phyloP scores from a whole-genome alignment of 2,113 vertebrate species.

The Dipodomys ordii region DNA sequence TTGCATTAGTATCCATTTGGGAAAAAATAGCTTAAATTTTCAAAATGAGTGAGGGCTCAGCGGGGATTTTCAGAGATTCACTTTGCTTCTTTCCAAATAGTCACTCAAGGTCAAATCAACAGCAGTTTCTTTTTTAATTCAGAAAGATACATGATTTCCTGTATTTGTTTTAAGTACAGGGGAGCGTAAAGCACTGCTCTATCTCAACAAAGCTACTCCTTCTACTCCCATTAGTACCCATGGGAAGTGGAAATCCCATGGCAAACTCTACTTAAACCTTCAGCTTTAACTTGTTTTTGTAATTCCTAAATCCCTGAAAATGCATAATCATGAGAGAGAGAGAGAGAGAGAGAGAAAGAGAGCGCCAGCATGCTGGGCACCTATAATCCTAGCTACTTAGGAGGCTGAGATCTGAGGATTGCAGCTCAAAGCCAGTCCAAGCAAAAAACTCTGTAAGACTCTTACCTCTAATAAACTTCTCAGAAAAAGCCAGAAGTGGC shows the following conservation, averaged over 20 bases:
- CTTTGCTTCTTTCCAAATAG: background rate
- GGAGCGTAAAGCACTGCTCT: background rate
- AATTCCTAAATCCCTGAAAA: constrained; percentile 25
- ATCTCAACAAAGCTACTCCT: background rate
- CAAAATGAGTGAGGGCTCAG: background rate
- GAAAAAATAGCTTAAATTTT: background rate
- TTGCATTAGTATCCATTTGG: background rate
- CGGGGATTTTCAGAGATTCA: background rate
- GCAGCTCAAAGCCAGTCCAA: too few species aligned
- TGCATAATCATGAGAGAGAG: background rate
- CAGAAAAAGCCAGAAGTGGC: too few species aligned
- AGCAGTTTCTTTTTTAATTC: constrained; percentile 23
- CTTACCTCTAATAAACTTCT: too few species aligned
- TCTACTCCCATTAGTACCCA: background rate
- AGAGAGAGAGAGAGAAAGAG: too few species aligned
- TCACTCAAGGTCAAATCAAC: background rate
- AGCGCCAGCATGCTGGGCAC: too few species aligned
- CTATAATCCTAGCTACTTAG: too few species aligned
- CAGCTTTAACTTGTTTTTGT: background rate
- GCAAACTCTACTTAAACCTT: constrained; percentile 26
- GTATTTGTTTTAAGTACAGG: background rate
- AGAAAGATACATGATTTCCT: background rate
- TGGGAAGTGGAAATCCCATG: background rate
- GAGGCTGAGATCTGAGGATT: too few species aligned
- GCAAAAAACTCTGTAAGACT: too few species aligned